A percentile compares a stretch with the other conserved stretches of the same genome.
These are phyloP conservation scores for Neodontobutis hainanensis DNA, from an alignment of 2,113 vertebrate genomes.

Conservation along the genomic window DNA sequence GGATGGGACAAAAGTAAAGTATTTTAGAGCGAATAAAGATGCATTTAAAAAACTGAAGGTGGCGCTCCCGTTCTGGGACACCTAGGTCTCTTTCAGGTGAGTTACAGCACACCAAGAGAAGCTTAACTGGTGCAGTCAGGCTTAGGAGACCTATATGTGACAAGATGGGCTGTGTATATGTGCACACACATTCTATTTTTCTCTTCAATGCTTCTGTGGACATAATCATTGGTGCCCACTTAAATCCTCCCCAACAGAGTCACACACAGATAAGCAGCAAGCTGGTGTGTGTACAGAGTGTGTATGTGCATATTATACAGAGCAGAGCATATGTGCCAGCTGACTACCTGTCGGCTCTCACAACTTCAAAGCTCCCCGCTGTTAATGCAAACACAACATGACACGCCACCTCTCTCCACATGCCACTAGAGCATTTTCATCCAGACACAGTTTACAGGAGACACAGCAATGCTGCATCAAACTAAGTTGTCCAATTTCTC, in stretches of 20 bases:
- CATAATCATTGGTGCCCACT: slow-evolving; percentile 51
- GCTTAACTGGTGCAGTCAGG: slow-evolving; percentile 65
- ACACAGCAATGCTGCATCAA: too few species aligned
- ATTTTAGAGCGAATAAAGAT: not conserved
- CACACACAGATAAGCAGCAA: slow-evolving; percentile 47
- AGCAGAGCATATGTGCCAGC: slow-evolving; percentile 1
- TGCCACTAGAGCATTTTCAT: slow-evolving; percentile 9
- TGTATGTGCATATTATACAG: not conserved
- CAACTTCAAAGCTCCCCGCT: slow-evolving; percentile 8
- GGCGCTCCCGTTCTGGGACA: slow-evolving; percentile 18
- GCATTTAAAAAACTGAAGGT: slow-evolving; percentile 16
- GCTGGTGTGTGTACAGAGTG: slow-evolving; percentile 10
- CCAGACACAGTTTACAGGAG: not conserved
- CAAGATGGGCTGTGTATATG: slow-evolving; percentile 19
- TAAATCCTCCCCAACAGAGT: slow-evolving; percentile 52
- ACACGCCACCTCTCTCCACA: slow-evolving; percentile 5
- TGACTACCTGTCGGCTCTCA: slow-evolving; percentile 18
- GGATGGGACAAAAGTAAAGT: too few species aligned
- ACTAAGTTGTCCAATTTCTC: not conserved
- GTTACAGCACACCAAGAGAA: slow-evolving; percentile 36
- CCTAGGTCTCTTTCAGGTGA: slow-evolving; percentile 26
- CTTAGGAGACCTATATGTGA: slow-evolving; percentile 60
- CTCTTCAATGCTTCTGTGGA: slow-evolving; percentile 54
- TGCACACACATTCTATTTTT: slow-evolving; percentile 53
- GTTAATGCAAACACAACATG: slow-evolving; percentile 30